Base-by-base conservation (phyloP, 2,797 vertebrate genomes). In the Propithecus perrieri region DNA sequence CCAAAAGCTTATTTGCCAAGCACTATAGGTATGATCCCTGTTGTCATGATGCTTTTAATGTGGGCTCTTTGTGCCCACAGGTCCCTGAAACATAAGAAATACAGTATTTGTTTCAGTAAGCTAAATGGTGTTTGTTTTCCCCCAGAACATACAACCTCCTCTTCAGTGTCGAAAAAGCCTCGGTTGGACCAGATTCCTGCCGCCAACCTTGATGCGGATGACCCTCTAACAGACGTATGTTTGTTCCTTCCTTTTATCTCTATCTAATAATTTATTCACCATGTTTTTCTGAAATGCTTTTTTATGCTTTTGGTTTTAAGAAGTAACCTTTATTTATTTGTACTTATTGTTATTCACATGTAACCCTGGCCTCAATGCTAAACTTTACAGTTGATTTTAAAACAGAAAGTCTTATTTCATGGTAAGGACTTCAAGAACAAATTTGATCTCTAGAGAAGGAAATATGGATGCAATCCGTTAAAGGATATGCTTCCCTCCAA, bases 141-240 rank as follows among this genome's bases (percentile, higher is more conserved):
- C 7, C 3, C 38, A 99, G 99, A 99, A 85, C 99, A 99, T 97
- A 99, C 99, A 86, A 99, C 99, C 38, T 99, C 99, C 10, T 99
- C 99, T 6, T 99, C 99, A 0, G 99, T 99, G 71, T 99, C 99
- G 59, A 99, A 99, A 98, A 99, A 99, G 85, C 99, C 99, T 94
- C 99, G 99, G 11, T 98, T 99, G 89, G 99, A 99, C 98, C 99
- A 99, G 98, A 99, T 99, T 97, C 99, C 99, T 88, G 99, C 99
- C 11, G 99, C 99, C 95, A 99, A 99, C 98, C 99, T 99, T 55
- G 99, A 99, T 97, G 99, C 99, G 13, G 99, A 99, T 28, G 99
- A 99, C 90, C 99, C 99, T 13, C 99, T 99, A 63, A 99, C 99
- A 85, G 99, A 99, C 90, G 99, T 99, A 98, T 57, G 99, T 98